Conservation (phyloP, 2,888 invertebrate genomes). For the Drosophila cracens region DNA sequence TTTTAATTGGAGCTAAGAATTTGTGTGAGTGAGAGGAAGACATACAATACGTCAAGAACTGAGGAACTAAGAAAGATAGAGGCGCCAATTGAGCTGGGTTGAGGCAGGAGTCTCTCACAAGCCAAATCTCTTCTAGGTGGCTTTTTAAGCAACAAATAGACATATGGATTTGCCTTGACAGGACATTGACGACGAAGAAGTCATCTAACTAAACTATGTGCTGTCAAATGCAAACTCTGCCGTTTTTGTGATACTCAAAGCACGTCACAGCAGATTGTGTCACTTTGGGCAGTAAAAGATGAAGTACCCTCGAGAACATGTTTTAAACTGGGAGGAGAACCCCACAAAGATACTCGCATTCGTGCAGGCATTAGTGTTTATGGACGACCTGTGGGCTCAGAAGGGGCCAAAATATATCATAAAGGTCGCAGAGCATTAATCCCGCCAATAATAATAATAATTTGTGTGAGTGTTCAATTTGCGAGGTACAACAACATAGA, state of each 20-base stretch:
- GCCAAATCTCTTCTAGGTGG: not conserved
- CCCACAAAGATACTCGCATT: not conserved
- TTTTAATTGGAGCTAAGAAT: not conserved
- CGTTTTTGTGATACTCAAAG: not conserved
- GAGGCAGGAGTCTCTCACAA: not conserved
- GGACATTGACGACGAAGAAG: not conserved
- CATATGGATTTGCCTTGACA: not conserved
- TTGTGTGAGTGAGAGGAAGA: not conserved
- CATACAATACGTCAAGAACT: not conserved
- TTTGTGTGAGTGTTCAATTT: not conserved
- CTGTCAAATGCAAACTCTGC: not conserved
- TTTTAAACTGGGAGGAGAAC: not conserved
- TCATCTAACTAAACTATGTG: not conserved
- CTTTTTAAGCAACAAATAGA: not conserved
- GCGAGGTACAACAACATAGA: slow-evolving; percentile 17
- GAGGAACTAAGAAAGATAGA: not conserved
- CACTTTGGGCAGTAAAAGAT: not conserved
- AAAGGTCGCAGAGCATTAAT: not conserved
- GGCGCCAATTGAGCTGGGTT: not conserved
- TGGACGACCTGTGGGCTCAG: not conserved
- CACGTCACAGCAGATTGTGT: not conserved
- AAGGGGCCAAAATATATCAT: not conserved
- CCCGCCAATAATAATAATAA: slow-evolving; percentile 1
- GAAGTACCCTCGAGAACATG: not conserved
- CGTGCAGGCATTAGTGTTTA: not conserved